Conservation (phyloP, 2,797 vertebrate species). For the Ptychobarbus kaznakovi region DNA sequence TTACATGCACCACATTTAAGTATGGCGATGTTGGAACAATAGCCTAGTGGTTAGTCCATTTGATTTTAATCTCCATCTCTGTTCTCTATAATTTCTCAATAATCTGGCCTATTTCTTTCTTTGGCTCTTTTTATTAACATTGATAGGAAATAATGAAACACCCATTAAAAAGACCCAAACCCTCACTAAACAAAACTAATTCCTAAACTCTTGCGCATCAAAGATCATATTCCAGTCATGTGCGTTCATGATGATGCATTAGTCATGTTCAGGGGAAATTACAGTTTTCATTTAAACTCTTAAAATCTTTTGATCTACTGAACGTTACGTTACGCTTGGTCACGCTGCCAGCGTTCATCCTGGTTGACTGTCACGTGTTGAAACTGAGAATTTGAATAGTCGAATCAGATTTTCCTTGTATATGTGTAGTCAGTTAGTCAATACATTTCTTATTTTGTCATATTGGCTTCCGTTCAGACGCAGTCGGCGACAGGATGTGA, state of each 20-base stretch:
- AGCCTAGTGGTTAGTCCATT: not conserved
- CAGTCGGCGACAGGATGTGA: slow-evolving; percentile 93
- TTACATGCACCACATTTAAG: not conserved
- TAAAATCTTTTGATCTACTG: not conserved
- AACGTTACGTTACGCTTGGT: not conserved
- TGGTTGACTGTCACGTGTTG: not conserved
- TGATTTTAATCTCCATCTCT: not conserved
- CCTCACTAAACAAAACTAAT: not conserved
- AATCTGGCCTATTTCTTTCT: not conserved
- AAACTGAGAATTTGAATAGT: not conserved
- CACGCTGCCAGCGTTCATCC: not conserved
- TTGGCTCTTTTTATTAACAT: not conserved
- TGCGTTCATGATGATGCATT: not conserved
- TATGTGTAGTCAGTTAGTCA: not conserved
- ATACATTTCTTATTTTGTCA: slow-evolving; percentile 40
- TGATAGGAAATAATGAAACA: not conserved
- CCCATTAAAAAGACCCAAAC: not conserved
- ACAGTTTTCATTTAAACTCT: not conserved
- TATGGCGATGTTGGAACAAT: not conserved
- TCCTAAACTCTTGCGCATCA: slow-evolving; percentile 34
- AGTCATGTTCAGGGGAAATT: not conserved
- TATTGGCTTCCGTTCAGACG: slow-evolving; percentile 80
- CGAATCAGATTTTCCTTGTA: not conserved
- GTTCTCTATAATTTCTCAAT: not conserved
- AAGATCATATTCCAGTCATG: not conserved